Base-by-base conservation (phyloP, 1,140 invertebrate species). In the Galleria mellonella region DNA sequence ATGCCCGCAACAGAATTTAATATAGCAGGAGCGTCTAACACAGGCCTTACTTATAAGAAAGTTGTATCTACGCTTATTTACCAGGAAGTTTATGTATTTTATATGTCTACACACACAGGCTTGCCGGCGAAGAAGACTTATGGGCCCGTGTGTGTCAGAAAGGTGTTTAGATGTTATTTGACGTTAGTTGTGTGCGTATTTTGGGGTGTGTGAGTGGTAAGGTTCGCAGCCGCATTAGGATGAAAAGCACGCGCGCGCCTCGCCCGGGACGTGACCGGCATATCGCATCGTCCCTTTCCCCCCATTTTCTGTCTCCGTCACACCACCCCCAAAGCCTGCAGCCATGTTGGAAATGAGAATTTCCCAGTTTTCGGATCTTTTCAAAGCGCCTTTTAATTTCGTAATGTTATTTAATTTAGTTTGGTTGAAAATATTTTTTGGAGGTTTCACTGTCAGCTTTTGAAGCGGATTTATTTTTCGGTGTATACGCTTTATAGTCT, bases 41-140 rank as follows among this genome's bases (percentile, higher is more conserved):
- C 51, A 63, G 56, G 60, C 57, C 56, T 55, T 58, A 57, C 52
- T 70, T 69, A 72, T 75, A 77, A 82, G 74, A 76, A 82, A 76
- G 66, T 79, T 73, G 71, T 70, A 65, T 74, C 71, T 71, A 53
- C 56, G 62, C 64, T 76, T 83, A 83, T 83, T 83, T 83, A 83
- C 76, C 75, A 71, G 75, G 75, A 81, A 79, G 73, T 83, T 79
- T 81, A 77, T 83, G 68, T 83, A 68, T 78, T 75, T 75, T 75
- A 67, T 66, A 57, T 60, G 50, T 55, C 11, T 30, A 43, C 46
- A 55, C 55, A 62, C 43, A 54, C 11, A 7, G 10, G 31, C 31
- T 9, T 42, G 12, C 10, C 32, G 31, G 17, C 31, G 39, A 39
- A 43, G 50, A 47, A 48, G 51, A 54, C 36, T 44, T 51, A 52